Percentiles rank a stretch among this genome's conserved stretches.
These are phyloP conservation scores for Nannobrachium achirus DNA, from an alignment of 2,113 vertebrate species.

Conservation along the genomic window DNA sequence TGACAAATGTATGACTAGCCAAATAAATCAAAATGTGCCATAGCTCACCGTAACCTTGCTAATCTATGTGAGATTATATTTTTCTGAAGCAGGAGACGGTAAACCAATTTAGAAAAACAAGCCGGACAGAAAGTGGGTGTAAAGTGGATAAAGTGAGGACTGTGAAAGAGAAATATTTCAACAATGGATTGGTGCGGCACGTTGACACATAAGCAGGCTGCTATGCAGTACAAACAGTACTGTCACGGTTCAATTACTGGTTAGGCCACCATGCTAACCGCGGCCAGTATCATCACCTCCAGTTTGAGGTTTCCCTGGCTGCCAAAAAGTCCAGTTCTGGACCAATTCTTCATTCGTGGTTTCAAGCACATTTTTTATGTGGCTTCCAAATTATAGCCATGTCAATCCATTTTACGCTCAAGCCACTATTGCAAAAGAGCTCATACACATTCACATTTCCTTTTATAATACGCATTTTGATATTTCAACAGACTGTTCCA, in stretches of 20 bases:
- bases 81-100: neutral
- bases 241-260: slow-evolving; percentile 20
- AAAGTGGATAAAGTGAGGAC: neutral
- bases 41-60: neutral
- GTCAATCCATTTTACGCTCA: slow-evolving; percentile 25
- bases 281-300: slow-evolving; percentile 45
- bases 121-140: neutral
- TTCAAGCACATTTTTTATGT: slow-evolving; percentile 42
- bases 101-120: neutral
- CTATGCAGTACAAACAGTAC: slow-evolving; percentile 18
- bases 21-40: slow-evolving; percentile 10
- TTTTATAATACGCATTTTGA: neutral
- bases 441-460: too few relatives aligned
- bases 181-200: neutral
- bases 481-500: neutral
- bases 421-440: slow-evolving; percentile 37
- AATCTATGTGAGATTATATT: neutral
- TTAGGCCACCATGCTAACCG: slow-evolving; percentile 10
- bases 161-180: neutral
- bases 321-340: slow-evolving; percentile 48
- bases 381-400: slow-evolving; percentile 54
- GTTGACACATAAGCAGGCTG: neutral
- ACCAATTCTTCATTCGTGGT: slow-evolving; percentile 35
- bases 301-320: slow-evolving; percentile 37
- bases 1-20: slow-evolving; percentile 8